Percentiles rank a stretch among this genome's conserved stretches.
phyloP scores from a whole-genome alignment of 1,140 invertebrate species.

The Drosophila arizonae region DNA sequence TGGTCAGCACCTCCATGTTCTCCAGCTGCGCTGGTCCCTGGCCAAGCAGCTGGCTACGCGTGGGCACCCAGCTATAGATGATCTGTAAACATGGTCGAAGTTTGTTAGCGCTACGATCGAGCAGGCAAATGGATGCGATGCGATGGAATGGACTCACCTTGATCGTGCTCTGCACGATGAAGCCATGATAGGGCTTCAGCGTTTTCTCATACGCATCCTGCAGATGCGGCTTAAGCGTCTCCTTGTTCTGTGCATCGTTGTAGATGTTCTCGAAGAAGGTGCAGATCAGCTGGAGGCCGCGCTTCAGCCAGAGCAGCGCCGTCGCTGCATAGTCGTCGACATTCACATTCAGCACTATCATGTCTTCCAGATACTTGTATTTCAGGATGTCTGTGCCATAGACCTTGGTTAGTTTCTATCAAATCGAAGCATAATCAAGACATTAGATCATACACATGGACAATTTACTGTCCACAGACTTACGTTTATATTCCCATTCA shows the following conservation, averaged over 20 bases:
- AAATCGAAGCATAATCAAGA: slow-evolving; percentile 21
- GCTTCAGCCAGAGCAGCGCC: slow-evolving; percentile 83
- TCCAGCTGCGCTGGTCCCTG: slow-evolving; percentile 63
- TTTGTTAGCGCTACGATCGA: neutral
- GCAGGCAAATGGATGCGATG: neutral
- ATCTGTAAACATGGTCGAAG: slow-evolving; percentile 44
- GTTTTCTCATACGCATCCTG: slow-evolving; percentile 79
- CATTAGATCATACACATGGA: neutral
- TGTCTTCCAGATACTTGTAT: slow-evolving; percentile 86
- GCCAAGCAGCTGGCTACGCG: slow-evolving; percentile 70
- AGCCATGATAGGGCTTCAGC: slow-evolving; percentile 80
- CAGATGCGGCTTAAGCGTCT: slow-evolving; percentile 68
- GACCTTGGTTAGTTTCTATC: slow-evolving; percentile 86
- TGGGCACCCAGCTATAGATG: slow-evolving; percentile 78
- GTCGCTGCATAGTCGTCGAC: slow-evolving; percentile 85
- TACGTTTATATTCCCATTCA: slow-evolving; percentile 89
- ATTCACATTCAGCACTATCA: slow-evolving; percentile 87
- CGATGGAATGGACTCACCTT: slow-evolving; percentile 44
- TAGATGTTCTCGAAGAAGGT: slow-evolving; percentile 81
- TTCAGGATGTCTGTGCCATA: slow-evolving; percentile 84
- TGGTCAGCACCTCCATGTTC: slow-evolving; percentile 68
- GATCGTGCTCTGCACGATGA: slow-evolving; percentile 80
- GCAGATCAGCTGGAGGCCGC: slow-evolving; percentile 79
- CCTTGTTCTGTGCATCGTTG: slow-evolving; percentile 62
- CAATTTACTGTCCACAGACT: slow-evolving; percentile 16